Evolutionary conservation across 2,888 invertebrate genomes (phyloP), one percentile per base, ranked within the genome.

Genomic region (Xylota sylvarum): DNA sequence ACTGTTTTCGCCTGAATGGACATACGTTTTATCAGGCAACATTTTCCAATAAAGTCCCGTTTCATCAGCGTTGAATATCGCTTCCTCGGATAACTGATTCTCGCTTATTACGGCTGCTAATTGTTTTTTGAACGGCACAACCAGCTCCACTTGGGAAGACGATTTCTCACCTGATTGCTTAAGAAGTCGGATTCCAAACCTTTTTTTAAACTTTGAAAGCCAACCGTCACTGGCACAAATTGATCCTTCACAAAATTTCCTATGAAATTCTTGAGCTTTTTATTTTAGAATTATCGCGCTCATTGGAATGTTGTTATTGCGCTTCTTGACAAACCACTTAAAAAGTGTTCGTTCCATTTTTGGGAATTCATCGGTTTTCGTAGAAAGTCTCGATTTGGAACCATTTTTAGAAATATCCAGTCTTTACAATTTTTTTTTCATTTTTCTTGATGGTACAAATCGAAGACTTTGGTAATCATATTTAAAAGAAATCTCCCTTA

Each of bases 11-110:
- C 30, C 30, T 30, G 30, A 30, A 30, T 30, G 30, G 30, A 30
- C 30, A 30, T 30, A 30, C 30, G 30, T 30, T 30, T 30, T 30
- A 17, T 74, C 52, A 19, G 74, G 52, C 9, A 52, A 55, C 74
- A 74, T 50, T 52, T 52, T 62, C 35, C 50, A 74, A 19, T 46
- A 77, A 55, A 77, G 23, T 7, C 55, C 30, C n/a, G 48, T 64
- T 35, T 62, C 60, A 60, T 81, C 52, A 10, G 67, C 73, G 52
- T 50, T 50, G 46, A 81, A 74, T 67, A 74, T 52, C 32, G 81
- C 67, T 60, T 60, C 74, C 52, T 58, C 50, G 37, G 81, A 50
- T 32, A 73, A 73, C 56, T 58, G 43, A 17, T 73, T 10, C 19
- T 81, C 48, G 5, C 43, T 43, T 43, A 4, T 14, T 5, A 43